Conservation (phyloP, 2,888 invertebrate genomes). For the Limenitis camilla region DNA sequence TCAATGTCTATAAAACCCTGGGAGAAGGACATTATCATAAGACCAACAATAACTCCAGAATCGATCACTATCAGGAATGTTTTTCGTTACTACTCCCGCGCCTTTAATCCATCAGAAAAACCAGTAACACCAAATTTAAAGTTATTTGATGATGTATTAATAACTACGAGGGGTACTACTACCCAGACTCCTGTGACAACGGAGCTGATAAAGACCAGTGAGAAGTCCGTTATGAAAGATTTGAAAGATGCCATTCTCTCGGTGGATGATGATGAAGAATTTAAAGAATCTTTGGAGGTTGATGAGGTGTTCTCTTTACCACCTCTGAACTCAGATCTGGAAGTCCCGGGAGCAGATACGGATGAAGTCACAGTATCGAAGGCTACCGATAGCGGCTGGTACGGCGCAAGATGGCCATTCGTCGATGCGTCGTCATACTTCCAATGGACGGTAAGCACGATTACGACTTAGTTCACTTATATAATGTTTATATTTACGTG, state of each 20-base stretch:
- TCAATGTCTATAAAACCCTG: slow-evolving; percentile 55
- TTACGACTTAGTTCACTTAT: slow-evolving; percentile 23
- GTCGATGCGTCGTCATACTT: slow-evolving; percentile 78
- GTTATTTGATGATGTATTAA: slow-evolving; percentile 52
- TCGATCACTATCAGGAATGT: slow-evolving; percentile 48
- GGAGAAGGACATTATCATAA: slow-evolving; percentile 59
- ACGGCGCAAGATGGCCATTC: slow-evolving; percentile 78
- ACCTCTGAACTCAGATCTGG: slow-evolving; percentile 53
- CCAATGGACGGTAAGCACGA: slow-evolving; percentile 77
- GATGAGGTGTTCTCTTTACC: slow-evolving; percentile 66
- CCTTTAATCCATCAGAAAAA: slow-evolving; percentile 44
- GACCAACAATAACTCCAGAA: slow-evolving; percentile 55
- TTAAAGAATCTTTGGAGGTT: slow-evolving; percentile 62
- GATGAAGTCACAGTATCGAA: slow-evolving; percentile 65
- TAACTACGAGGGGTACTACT: slow-evolving; percentile 52
- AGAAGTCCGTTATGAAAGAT: slow-evolving; percentile 49
- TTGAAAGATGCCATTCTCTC: slow-evolving; percentile 63
- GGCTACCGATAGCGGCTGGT: slow-evolving; percentile 70
- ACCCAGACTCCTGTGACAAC: slow-evolving; percentile 37
- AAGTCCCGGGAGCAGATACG: slow-evolving; percentile 40
- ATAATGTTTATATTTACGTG: slow-evolving; percentile 33
- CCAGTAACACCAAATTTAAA: slow-evolving; percentile 44
- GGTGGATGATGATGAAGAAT: slow-evolving; percentile 64
- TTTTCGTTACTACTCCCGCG: slow-evolving; percentile 49
- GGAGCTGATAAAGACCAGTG: slow-evolving; percentile 41